Evolutionary conservation across 1,140 invertebrate genomes (phyloP), one percentile per base, ranked within the genome.

Genomic region (Holotrichia oblita): DNA sequence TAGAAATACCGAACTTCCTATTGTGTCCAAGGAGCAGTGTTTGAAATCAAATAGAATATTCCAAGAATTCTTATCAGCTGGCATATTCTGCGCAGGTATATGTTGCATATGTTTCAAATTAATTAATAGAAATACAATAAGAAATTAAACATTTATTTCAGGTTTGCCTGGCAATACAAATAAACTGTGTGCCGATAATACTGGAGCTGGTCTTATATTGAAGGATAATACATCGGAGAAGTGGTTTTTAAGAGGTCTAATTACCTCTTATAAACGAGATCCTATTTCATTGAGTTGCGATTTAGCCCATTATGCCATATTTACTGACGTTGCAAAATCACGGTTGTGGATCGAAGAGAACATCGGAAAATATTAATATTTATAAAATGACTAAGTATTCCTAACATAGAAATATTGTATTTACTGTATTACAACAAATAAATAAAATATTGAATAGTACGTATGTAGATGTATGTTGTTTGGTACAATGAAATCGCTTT

Each of bases 11-110:
- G 85, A 86, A 0, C 86, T 91, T 34, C 89, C 89, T 0, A 86
- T 92, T 6, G 90, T 91, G 20, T 88, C 87, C 27, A 88, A 91
- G 73, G 86, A 88, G 0, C 86, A 85, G 8, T 93, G 93, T 82
- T 84, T 89, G 7, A 85, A 87, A 74, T 90, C 89, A 74, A 88
- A 89, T 64, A 77, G 83, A 0, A 85, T 86, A n/a, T 92, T 91
- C 79, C 82, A 87, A 17, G 79, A 83, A 4, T 81, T 91, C 2
- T 91, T 90, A 0, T 91, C 90, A 0, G 88, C n/a, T 27, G 22
- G 84, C 6, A 93, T 90, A 0, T 87, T 90, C 27, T 90, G 90
- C 83, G 90, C 89, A 73, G 90, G 90, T 90, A 69, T 0, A 14
- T 69, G 6, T 34, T 24, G 6, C n/a, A 69, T 27, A 2, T 10